These are phyloP conservation scores for Nycteola revayana DNA, from an alignment of 2,888 invertebrate species.

Conservation along the genomic window DNA sequence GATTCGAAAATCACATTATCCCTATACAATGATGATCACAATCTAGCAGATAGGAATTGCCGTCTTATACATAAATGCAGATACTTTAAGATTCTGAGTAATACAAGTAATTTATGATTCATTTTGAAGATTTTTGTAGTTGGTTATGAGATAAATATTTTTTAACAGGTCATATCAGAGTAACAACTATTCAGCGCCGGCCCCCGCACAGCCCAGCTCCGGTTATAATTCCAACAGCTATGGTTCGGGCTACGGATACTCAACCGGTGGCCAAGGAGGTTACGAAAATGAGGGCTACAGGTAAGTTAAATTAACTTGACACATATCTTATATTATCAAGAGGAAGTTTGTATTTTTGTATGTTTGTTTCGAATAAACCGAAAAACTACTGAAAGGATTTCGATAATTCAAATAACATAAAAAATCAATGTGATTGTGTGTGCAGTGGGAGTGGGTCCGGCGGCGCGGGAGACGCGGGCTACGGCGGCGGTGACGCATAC, in stretches of 20 bases:
- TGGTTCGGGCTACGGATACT: slow-evolving; percentile 64
- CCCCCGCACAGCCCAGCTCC: slow-evolving; percentile 46
- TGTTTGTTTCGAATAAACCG: no score
- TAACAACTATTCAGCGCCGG: slow-evolving; percentile 57
- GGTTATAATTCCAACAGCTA: slow-evolving; percentile 62
- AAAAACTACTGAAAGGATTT: no score
- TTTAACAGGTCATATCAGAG: slow-evolving; percentile 62
- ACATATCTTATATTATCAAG: no score
- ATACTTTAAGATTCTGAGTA: slow-evolving; percentile 56
- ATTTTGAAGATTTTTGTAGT: background rate
- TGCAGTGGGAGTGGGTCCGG: slow-evolving; percentile 41
- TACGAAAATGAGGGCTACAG: slow-evolving; percentile 70
- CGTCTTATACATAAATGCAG: slow-evolving; percentile 76
- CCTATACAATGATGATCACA: slow-evolving; percentile 37
- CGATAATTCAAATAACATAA: no score
- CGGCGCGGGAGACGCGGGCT: slow-evolving; percentile 70
- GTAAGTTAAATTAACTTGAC: no score
- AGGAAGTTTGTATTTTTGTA: no score
- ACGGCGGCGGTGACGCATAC: slow-evolving; percentile 64
- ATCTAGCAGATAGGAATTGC: slow-evolving; percentile 73
- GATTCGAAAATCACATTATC: no score
- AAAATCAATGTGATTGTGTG: background rate
- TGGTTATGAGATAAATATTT: background rate
- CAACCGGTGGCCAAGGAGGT: slow-evolving; percentile 56
- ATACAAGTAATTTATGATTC: background rate